Conservation (phyloP, 2,797 vertebrate genomes). For the Chelidonichthys spinosus region DNA sequence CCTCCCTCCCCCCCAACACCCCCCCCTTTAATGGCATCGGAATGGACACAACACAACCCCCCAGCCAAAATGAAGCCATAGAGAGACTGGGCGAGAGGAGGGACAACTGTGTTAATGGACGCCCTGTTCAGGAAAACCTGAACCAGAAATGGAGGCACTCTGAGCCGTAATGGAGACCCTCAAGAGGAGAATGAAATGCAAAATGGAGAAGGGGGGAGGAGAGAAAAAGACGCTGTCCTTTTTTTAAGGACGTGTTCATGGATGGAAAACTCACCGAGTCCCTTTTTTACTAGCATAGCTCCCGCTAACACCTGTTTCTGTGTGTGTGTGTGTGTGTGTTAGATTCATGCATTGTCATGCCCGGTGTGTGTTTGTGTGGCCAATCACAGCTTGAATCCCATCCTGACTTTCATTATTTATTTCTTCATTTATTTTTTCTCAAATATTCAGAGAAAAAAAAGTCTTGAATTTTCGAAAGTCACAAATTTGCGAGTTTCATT, state of each 20-base stretch:
- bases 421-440: conserved; percentile 24
- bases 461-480: too few relatives aligned
- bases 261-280: conserved; percentile 50
- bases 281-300: conserved; percentile 47
- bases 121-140: conserved; percentile 61
- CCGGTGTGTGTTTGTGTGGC: conserved; percentile 58
- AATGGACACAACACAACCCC: conserved; percentile 67
- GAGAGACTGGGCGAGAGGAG: conserved; percentile 69
- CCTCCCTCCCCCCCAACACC: too few relatives aligned
- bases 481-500: too few relatives aligned
- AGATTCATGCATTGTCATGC: conserved; percentile 44
- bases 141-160: conserved; percentile 69
- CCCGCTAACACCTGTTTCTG: conserved; percentile 43
- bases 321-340: conserved; percentile 33
- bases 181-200: conserved; percentile 71
- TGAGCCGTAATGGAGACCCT: conserved; percentile 66
- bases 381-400: conserved; percentile 47
- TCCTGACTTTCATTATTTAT: conserved; percentile 22
- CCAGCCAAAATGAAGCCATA: conserved; percentile 69
- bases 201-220: conserved; percentile 31
- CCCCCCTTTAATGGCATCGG: conserved; percentile 69
- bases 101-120: conserved; percentile 69
- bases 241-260: conserved; percentile 43
- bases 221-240: conserved; percentile 25
- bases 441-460: too few relatives aligned